phyloP scores from a whole-genome alignment of 2,113 vertebrate genomes.

The Gopherus evgoodei region DNA sequence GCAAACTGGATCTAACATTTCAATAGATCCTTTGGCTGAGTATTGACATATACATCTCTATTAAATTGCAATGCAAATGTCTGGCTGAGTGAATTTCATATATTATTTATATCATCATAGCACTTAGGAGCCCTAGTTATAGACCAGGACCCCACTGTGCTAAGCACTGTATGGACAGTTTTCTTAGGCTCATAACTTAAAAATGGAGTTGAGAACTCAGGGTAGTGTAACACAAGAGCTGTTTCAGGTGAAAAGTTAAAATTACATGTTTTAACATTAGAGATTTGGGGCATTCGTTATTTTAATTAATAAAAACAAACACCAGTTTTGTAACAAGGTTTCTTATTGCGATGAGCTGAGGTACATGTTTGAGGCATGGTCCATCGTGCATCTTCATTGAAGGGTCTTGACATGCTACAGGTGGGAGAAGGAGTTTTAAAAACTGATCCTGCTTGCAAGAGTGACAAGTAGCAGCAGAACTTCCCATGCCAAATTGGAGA shows the following conservation, averaged over 20 bases:
- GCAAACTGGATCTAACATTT: accelerated
- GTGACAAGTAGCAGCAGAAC: accelerated
- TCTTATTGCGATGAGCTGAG: accelerated
- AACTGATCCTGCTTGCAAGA: accelerated
- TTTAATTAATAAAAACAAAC: accelerated
- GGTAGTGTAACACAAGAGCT: not conserved
- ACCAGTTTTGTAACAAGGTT: not conserved
- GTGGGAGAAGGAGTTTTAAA: accelerated
- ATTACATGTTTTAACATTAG: not conserved
- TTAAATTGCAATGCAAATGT: not conserved
- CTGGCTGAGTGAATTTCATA: accelerated
- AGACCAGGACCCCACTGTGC: not conserved
- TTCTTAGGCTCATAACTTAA: not conserved
- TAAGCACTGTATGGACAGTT: not conserved
- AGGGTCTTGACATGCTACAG: accelerated
- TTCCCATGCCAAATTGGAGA: accelerated
- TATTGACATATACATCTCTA: accelerated
- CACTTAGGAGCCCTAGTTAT: not conserved
- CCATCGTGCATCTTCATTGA: accelerated
- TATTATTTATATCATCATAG: not conserved
- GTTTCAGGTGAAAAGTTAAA: not conserved
- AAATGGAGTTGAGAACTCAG: not conserved
- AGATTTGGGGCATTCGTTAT: accelerated
- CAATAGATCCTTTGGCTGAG: accelerated
- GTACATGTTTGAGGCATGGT: accelerated